A percentile compares a stretch with the other conserved stretches of the same genome.
phyloP scores from a whole-genome alignment of 2,797 vertebrate genomes.

The Coendou prehensilis region DNA sequence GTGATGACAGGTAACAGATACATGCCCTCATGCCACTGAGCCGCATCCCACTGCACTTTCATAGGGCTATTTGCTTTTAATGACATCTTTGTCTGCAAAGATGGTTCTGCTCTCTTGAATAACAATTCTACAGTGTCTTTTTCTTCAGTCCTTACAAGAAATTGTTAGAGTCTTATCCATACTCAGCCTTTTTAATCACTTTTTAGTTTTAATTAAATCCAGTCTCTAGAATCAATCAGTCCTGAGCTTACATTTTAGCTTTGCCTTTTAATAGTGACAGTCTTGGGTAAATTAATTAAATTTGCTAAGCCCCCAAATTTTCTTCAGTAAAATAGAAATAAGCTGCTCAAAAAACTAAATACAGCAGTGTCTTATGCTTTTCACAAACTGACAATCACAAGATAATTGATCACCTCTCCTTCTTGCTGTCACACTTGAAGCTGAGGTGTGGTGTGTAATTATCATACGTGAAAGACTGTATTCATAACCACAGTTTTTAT shows the following conservation, averaged over 20 bases:
- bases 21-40: neutral
- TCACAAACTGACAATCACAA: neutral
- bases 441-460: neutral
- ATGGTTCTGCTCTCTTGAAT: neutral
- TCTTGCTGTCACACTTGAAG: neutral
- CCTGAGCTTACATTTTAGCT: neutral
- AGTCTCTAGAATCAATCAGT: neutral
- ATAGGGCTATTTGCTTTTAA: constrained; percentile 7
- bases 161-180: neutral
- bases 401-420: neutral
- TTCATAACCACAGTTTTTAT: neutral
- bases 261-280: neutral
- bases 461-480: neutral
- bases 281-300: constrained; percentile 7
- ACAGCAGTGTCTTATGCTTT: neutral
- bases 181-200: neutral
- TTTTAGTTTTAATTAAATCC: neutral
- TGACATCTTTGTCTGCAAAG: neutral
- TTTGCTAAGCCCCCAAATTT: neutral
- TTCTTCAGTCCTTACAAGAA: neutral
- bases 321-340: constrained; percentile 30
- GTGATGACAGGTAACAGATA: neutral
- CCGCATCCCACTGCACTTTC: neutral
- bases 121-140: neutral
- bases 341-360: neutral